Percentiles rank a stretch among this genome's conserved stretches.
These are phyloP conservation scores for Caranx ignobilis DNA, from an alignment of 2,113 vertebrate genomes.

Conservation along the genomic window DNA sequence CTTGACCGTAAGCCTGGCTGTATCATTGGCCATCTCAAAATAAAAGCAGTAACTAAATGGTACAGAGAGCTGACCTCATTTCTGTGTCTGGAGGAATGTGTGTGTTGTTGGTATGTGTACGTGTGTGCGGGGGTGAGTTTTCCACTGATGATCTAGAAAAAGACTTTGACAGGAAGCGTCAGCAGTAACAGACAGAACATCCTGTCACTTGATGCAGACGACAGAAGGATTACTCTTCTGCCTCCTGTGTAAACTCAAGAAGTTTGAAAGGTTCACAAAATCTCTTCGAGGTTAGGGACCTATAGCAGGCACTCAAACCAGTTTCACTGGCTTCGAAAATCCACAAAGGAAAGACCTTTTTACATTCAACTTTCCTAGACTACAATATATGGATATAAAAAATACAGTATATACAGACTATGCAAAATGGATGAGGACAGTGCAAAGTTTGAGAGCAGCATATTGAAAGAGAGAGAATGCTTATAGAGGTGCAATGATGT, in stretches of 20 bases:
- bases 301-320: constrained; percentile 13
- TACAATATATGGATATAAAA: neutral
- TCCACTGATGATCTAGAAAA: constrained; percentile 37
- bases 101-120: constrained; percentile 36
- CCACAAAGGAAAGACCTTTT: neutral
- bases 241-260: neutral
- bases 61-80: constrained; percentile 62
- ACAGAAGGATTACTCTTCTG: neutral
- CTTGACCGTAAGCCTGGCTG: constrained; percentile 3
- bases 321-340: constrained; percentile 3
- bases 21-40: constrained; percentile 23
- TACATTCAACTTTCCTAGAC: neutral
- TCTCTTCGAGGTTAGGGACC: neutral
- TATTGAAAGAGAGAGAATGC: no score
- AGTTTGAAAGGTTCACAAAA: constrained; percentile 3
- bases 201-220: constrained; percentile 30
- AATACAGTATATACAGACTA: no score
- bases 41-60: constrained; percentile 27
- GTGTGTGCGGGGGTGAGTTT: constrained; percentile 36
- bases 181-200: constrained; percentile 44
- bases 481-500: no score
- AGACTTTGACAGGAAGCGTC: constrained; percentile 45
- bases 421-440: no score
- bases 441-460: no score
- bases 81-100: constrained; percentile 38